Evolutionary conservation across 1,140 invertebrate genomes (phyloP), one percentile per base, ranked within the genome.

Genomic region (Diabrotica virgifera): DNA sequence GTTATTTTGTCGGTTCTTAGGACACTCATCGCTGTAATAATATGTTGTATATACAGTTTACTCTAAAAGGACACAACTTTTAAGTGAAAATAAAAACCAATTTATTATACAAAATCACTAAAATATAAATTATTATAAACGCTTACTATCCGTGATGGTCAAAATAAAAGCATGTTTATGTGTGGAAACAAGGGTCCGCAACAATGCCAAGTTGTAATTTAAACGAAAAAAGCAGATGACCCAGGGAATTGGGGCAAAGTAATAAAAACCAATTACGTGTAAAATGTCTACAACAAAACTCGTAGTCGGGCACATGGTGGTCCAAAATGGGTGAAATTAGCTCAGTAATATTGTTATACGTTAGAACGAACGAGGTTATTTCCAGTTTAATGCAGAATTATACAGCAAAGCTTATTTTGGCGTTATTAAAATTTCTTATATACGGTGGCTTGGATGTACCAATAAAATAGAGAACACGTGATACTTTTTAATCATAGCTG

Each of bases 251-350:
- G 55, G 55, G 11, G 10, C 55, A 37, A 57, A 35, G 24, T 36
- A 36, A 57, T 57, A 40, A 57, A 57, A 57, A 37, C 55, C 36
- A 57, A 57, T 57, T 36, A 57, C 55, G 55, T 57, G 55, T 57
- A 36, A 36, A 57, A 57, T 57, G 55, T 57, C 55, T 57, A 14
- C 35, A 55, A 57, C 55, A 57, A 57, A 57, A 57, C 24, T 57
- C 36, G 14, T 13, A 14, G 14, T 11, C 5, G 53, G 53, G 53
- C 53, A 36, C 36, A 14, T 55, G 53, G 55, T 57, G 36, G 55
- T n/a, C n/a, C 55, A 36, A 36, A 57, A 35, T 11, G 55, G 35
- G 8, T 37, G 55, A 36, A 57, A 57, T 57, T 57, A 57, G 55
- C 55, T 37, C 36, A 57, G 24, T 36, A n/a, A 57, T 57, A 36